Evolutionary conservation across 2,113 vertebrate species (phyloP).

Genomic region (Danionella cerebrum): DNA sequence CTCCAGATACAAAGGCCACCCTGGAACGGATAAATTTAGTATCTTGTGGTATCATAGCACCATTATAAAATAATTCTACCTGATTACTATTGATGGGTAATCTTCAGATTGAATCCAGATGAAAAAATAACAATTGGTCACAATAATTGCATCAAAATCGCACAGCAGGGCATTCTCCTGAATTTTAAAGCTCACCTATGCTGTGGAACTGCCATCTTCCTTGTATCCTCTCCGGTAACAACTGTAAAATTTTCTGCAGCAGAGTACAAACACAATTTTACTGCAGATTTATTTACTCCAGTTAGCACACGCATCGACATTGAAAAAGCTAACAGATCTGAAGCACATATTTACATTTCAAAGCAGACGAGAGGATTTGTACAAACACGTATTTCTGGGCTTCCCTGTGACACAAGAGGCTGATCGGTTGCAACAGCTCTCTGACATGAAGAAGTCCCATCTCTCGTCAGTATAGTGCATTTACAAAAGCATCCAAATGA

Average conservation of each 20-base stretch:
- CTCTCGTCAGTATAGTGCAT: neutral
- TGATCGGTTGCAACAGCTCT: neutral
- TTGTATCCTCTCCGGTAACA: slow-evolving; percentile 94
- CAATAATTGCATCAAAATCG: too few relatives aligned
- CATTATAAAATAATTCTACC: too few relatives aligned
- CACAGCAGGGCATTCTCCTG: neutral
- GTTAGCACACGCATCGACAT: neutral
- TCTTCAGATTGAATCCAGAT: too few relatives aligned
- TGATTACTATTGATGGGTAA: too few relatives aligned
- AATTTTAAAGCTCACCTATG: slow-evolving; percentile 73
- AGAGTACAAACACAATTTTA: slow-evolving; percentile 4
- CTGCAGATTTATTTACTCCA: neutral
- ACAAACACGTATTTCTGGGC: neutral
- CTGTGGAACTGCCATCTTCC: slow-evolving; percentile 98
- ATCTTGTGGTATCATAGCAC: too few relatives aligned
- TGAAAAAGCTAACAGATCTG: neutral
- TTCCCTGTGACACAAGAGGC: neutral
- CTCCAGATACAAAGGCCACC: too few relatives aligned
- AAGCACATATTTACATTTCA: neutral
- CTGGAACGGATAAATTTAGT: too few relatives aligned
- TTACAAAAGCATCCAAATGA: neutral
- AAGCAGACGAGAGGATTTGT: neutral
- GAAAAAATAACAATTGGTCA: too few relatives aligned
- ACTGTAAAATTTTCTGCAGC: slow-evolving; percentile 96
- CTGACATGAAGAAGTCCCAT: neutral